phyloP scores from a whole-genome alignment of 1,140 invertebrate genomes.

The Diploscapter pachys region DNA sequence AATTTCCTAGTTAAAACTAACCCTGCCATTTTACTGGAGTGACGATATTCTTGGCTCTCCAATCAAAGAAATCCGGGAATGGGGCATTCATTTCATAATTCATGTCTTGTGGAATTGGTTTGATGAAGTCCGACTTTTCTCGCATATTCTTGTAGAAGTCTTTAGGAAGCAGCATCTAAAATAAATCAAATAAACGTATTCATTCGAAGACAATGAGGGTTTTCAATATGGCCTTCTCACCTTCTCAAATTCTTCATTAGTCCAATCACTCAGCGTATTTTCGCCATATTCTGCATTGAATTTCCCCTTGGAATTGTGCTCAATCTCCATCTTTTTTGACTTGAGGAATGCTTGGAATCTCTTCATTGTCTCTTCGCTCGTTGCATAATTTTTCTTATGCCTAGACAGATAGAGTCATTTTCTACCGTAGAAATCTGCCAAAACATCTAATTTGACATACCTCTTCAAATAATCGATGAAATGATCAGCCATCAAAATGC shows the following conservation, averaged over 20 bases:
- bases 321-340: too few relatives aligned
- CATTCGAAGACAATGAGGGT: constrained; percentile 1
- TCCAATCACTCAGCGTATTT: constrained; percentile 36
- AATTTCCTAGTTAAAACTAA: background rate
- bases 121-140: constrained; percentile 23
- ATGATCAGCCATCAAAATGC: too few relatives aligned
- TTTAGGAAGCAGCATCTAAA: constrained; percentile 35
- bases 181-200: background rate
- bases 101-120: constrained; percentile 10
- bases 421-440: too few relatives aligned
- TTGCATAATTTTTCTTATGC: too few relatives aligned
- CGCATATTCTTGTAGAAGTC: constrained; percentile 24
- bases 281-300: constrained; percentile 23
- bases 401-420: too few relatives aligned
- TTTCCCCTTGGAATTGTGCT: background rate
- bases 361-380: too few relatives aligned
- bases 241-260: constrained; percentile 33
- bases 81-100: background rate
- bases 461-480: too few relatives aligned
- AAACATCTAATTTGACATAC: too few relatives aligned
- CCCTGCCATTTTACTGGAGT: constrained; percentile 62
- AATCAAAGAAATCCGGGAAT: constrained; percentile 57
- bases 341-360: too few relatives aligned
- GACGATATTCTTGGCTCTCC: constrained; percentile 60
- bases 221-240: background rate